These are phyloP conservation scores for Apocrypta bakeri DNA, from an alignment of 1,140 invertebrate species.

Conservation along the genomic window DNA sequence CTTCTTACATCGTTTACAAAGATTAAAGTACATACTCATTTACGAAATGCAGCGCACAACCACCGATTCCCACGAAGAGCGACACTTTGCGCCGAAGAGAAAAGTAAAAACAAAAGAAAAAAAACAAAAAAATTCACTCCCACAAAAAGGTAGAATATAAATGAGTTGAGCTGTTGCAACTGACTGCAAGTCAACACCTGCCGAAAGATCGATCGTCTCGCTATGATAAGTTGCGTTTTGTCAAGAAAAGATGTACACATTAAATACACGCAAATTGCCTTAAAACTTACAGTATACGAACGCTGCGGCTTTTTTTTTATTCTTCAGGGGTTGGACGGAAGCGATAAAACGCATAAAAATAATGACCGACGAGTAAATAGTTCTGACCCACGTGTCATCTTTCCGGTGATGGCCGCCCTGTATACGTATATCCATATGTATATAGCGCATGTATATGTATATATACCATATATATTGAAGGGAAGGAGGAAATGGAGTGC, in stretches of 20 bases:
- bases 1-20: no score
- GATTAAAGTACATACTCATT: no score
- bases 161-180: not conserved
- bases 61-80: no score
- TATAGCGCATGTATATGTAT: not conserved
- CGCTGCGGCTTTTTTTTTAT: no score
- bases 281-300: no score
- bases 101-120: no score
- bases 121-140: not conserved
- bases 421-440: not conserved
- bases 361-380: conserved; percentile 53
- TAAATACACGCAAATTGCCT: no score
- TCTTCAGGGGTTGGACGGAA: no score
- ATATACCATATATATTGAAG: no score
- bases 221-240: not conserved
- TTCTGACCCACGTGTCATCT: conserved; percentile 62
- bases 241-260: no score
- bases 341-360: conserved; percentile 58
- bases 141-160: not conserved
- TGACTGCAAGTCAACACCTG: not conserved
- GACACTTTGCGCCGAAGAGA: no score
- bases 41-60: no score
- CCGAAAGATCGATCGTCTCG: not conserved
- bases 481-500: not conserved
- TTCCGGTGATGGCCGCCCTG: conserved; percentile 55